Percentiles rank a stretch among this genome's conserved stretches.
phyloP scores from a whole-genome alignment of 2,113 vertebrate genomes.

The Martes martes region DNA sequence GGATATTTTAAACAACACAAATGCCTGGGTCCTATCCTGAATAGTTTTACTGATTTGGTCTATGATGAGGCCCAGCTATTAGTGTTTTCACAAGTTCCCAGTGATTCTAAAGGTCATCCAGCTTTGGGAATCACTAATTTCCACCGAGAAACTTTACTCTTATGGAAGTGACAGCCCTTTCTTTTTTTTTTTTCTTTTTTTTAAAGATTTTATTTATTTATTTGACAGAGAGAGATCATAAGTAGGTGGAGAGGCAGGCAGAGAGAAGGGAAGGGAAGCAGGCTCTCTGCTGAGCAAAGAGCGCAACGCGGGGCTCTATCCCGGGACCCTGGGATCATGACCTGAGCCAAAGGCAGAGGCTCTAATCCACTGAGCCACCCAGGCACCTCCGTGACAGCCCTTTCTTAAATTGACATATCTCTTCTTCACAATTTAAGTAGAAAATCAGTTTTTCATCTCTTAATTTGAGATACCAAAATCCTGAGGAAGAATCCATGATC shows the following conservation, averaged over 20 bases:
- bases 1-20: background rate
- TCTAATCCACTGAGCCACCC: too few relatives aligned
- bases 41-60: background rate
- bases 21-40: background rate
- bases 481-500: background rate
- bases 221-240: too few relatives aligned
- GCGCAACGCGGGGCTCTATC: too few relatives aligned
- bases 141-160: background rate
- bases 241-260: too few relatives aligned
- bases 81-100: background rate
- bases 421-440: background rate
- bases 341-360: too few relatives aligned
- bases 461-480: background rate
- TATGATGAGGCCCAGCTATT: background rate
- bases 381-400: background rate
- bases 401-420: background rate
- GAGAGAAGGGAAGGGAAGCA: too few relatives aligned
- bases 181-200: background rate
- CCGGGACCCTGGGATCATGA: too few relatives aligned
- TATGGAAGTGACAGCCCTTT: background rate
- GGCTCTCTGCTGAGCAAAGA: too few relatives aligned
- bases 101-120: background rate
- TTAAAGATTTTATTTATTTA: too few relatives aligned
- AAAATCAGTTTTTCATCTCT: background rate
- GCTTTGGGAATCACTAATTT: background rate